Conservation (phyloP, 2,113 vertebrate species). For the Hydropotes inermis region DNA sequence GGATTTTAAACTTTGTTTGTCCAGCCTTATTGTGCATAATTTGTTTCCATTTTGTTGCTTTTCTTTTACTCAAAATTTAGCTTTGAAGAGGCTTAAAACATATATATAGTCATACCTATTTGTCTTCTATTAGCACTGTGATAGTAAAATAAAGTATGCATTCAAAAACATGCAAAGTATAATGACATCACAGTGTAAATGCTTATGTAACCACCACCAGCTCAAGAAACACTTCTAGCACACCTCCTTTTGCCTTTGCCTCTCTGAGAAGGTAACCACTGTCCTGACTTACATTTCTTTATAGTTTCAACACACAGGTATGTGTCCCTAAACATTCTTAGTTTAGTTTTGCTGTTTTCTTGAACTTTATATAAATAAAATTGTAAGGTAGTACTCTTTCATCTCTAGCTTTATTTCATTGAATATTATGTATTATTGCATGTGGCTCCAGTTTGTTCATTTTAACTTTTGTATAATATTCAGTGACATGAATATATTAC, state of each 20-base stretch:
- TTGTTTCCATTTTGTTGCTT: not conserved
- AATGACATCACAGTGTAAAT: not conserved
- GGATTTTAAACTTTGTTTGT: not conserved
- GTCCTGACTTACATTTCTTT: not conserved
- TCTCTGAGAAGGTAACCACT: not conserved
- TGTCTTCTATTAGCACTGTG: not conserved
- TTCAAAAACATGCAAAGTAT: not conserved
- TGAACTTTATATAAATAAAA: not conserved
- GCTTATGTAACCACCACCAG: not conserved
- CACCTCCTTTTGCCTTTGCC: not conserved
- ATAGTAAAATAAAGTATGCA: not conserved
- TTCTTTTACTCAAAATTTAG: conserved; percentile 6
- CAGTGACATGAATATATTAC: not conserved
- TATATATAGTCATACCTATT: not conserved
- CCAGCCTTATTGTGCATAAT: not conserved
- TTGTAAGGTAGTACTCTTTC: not conserved
- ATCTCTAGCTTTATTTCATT: not conserved
- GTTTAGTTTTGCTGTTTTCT: not conserved
- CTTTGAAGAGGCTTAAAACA: not conserved
- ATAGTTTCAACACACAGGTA: not conserved
- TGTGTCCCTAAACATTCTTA: not conserved
- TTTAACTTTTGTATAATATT: not conserved
- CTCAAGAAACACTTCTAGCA: not conserved
- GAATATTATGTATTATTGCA: not conserved
- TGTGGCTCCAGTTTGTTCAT: not conserved